Percentiles rank a stretch among this genome's conserved stretches.
phyloP scores from a whole-genome alignment of 2,888 invertebrate species.

The Pachymerium ferrugineum region DNA sequence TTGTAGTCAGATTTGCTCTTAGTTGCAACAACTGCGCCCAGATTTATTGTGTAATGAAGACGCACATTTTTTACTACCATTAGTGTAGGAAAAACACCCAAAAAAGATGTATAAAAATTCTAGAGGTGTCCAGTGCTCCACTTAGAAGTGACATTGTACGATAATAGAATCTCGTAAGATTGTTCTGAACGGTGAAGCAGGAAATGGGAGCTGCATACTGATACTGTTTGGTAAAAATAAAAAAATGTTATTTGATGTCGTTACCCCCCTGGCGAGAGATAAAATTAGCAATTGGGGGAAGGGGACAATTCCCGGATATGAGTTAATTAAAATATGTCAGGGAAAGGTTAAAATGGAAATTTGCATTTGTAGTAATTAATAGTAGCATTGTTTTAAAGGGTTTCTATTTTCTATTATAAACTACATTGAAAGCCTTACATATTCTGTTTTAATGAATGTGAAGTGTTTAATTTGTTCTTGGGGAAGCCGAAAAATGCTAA shows the following conservation, averaged over 20 bases:
- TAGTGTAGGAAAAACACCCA: not conserved
- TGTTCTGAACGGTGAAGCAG: conserved; percentile 17
- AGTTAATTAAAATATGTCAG: too few species aligned
- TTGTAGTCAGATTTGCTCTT: conserved; percentile 13
- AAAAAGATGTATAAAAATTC: conserved; percentile 1
- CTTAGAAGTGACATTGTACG: conserved; percentile 18
- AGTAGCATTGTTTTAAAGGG: too few species aligned
- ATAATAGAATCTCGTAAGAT: conserved; percentile 19
- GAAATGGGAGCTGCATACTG: conserved; percentile 10
- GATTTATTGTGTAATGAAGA: conserved; percentile 16
- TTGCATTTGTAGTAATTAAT: too few species aligned
- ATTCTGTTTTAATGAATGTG: too few species aligned
- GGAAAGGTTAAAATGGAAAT: too few species aligned
- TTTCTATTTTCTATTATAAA: too few species aligned
- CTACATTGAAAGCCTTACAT: too few species aligned
- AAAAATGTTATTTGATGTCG: not conserved
- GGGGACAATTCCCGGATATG: too few species aligned
- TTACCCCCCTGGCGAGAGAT: not conserved
- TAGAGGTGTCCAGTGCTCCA: conserved; percentile 7
- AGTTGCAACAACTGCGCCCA: not conserved
- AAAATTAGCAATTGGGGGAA: not conserved
- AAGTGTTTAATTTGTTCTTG: too few species aligned
- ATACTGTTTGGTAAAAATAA: not conserved
- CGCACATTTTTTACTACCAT: not conserved
- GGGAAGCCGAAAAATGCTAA: too few species aligned